Conservation (phyloP, 1,140 invertebrate species). For the Hydropsyche tenuis region DNA sequence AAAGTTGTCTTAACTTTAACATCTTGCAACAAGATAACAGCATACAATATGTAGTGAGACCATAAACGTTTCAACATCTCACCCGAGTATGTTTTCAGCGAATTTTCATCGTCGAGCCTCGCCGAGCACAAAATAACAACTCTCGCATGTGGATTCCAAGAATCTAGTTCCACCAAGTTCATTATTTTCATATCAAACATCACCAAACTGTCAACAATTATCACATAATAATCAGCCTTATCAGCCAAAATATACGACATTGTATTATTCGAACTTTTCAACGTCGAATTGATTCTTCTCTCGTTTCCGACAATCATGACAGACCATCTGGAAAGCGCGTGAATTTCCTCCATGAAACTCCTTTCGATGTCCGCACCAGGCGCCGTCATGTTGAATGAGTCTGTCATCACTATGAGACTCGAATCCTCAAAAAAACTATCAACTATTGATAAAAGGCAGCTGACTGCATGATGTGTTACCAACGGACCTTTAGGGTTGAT, state of each 20-base stretch:
- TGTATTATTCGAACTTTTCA: background rate
- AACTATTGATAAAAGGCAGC: slow-evolving; percentile 54
- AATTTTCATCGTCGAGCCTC: slow-evolving; percentile 35
- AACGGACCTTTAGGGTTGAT: slow-evolving; percentile 53
- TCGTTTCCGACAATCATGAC: slow-evolving; percentile 47
- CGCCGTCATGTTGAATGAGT: slow-evolving; percentile 51
- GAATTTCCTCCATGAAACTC: slow-evolving; percentile 52
- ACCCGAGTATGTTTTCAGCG: slow-evolving; percentile 49
- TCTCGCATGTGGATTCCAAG: slow-evolving; percentile 56
- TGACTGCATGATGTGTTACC: slow-evolving; percentile 52
- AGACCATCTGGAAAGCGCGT: slow-evolving; percentile 50
- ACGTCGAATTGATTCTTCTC: background rate
- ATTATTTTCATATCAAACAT: slow-evolving; percentile 52
- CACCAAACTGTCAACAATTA: slow-evolving; percentile 53
- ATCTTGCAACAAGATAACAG: slow-evolving; percentile 53
- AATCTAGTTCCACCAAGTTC: slow-evolving; percentile 51
- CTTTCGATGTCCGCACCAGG: slow-evolving; percentile 52
- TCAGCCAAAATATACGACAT: slow-evolving; percentile 37
- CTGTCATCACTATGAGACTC: slow-evolving; percentile 53
- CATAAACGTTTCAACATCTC: slow-evolving; percentile 54
- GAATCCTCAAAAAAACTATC: slow-evolving; percentile 53
- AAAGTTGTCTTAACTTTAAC: slow-evolving; percentile 50
- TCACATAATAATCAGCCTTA: slow-evolving; percentile 54
- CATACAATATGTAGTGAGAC: slow-evolving; percentile 54
- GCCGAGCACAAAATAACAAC: slow-evolving; percentile 54